These are phyloP conservation scores for Pseudoips prasinana DNA, from an alignment of 2,888 invertebrate species.

Conservation along the genomic window DNA sequence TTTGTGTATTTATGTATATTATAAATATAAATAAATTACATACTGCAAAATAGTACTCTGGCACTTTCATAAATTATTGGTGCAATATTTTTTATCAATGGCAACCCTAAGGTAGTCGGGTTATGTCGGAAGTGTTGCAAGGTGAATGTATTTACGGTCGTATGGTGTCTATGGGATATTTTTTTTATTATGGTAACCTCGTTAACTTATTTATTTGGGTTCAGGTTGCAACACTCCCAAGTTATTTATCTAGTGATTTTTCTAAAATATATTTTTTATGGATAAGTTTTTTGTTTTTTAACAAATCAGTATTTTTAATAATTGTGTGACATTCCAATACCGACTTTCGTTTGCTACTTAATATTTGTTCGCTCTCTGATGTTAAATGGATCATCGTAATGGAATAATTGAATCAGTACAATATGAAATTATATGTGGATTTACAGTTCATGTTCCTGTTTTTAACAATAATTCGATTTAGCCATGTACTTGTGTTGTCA, in stretches of 20 bases:
- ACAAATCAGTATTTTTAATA: constrained; percentile 80
- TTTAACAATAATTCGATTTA: constrained; percentile 35
- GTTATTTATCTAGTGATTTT: constrained; percentile 40
- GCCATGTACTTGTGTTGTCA: constrained; percentile 30
- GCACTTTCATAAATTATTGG: constrained; percentile 56
- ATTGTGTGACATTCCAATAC: constrained; percentile 80
- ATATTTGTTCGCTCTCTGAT: constrained; percentile 57
- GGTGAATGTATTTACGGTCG: constrained; percentile 51
- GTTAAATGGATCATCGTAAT: constrained; percentile 26
- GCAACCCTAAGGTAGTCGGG: constrained; percentile 52
- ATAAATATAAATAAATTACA: constrained; percentile 40
- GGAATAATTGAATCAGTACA: constrained; percentile 46
- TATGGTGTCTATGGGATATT: constrained; percentile 39
- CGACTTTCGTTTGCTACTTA: constrained; percentile 54
- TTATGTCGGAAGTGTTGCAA: constrained; percentile 62
- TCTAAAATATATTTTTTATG: constrained; percentile 57
- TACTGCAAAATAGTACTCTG: constrained; percentile 51
- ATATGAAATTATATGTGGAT: constrained; percentile 42
- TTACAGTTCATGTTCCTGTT: constrained; percentile 42
- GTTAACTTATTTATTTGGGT: constrained; percentile 49
- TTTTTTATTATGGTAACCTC: constrained; percentile 38
- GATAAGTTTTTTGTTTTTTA: constrained; percentile 69
- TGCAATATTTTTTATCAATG: constrained; percentile 66
- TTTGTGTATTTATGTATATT: constrained; percentile 68
- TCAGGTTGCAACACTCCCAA: constrained; percentile 61